phyloP scores from a whole-genome alignment of 2,888 invertebrate genomes.

The Tridacna crocea region DNA sequence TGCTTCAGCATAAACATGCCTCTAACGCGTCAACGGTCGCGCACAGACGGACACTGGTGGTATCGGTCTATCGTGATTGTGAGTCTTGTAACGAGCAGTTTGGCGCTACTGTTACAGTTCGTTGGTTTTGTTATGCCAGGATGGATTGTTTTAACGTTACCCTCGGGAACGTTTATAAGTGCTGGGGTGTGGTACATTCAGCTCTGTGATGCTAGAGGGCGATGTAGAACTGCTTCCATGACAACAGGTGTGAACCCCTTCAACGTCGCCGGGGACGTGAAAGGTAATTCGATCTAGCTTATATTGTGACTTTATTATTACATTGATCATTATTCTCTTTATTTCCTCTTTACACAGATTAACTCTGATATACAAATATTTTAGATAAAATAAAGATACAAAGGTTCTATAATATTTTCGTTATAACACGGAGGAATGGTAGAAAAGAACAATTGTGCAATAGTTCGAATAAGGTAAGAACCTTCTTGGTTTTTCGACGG shows the following conservation, averaged over 20 bases:
- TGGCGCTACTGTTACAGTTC: conserved; percentile 51
- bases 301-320: too few species aligned
- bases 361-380: too few species aligned
- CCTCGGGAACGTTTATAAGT: conserved; percentile 50
- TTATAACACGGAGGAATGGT: too few species aligned
- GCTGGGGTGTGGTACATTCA: conserved; percentile 61
- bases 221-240: conserved; percentile 57
- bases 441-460: too few species aligned
- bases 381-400: too few species aligned
- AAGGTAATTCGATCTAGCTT: conserved; percentile 11
- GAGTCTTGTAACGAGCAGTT: conserved; percentile 27
- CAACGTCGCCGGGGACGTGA: conserved; percentile 55
- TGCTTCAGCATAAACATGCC: conserved; percentile 28
- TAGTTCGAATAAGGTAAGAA: too few species aligned
- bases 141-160: conserved; percentile 53
- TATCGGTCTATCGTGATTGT: conserved; percentile 38
- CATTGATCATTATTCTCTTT: too few species aligned
- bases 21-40: conserved; percentile 48
- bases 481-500: too few species aligned
- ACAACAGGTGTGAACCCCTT: conserved; percentile 56
- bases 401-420: too few species aligned
- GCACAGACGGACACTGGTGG: conserved; percentile 53
- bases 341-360: too few species aligned
- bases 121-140: conserved; percentile 60
- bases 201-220: conserved; percentile 32